Evolutionary conservation across 1,140 invertebrate species (phyloP), one percentile per base, ranked within the genome.

Genomic region (Sinella curviseta): DNA sequence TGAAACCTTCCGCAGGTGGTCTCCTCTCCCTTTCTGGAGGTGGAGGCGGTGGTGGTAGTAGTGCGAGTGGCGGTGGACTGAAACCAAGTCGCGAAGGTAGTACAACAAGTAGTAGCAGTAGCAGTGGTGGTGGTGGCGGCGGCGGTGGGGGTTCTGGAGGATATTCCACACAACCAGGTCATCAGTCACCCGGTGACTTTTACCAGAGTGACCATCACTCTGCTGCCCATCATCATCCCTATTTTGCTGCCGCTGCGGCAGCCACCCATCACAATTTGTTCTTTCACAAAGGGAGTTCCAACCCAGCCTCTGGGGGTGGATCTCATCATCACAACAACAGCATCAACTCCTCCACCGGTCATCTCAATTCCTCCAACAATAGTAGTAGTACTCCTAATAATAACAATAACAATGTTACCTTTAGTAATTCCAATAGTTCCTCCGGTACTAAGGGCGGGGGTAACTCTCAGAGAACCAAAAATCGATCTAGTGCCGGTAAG

Each of bases 1-100:
- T 94, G 80, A 94, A 94, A 86, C 93, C 93, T 24, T 90, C 87
- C 36, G 36, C 60, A 86, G 87, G 0, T 86, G 86, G 20, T 65
- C 65, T 70, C 65, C 65, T 70, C 30, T 70, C 65, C 86, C 86
- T 0, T 86, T 85, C 78, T 86, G 85, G 1, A 86, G 86, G 84
- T 87, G 86, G 83, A 87, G 86, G 85, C 84, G 84, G 83, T 80
- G 82, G 83, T 83, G 83, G 83, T 84, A 80, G 76, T 16, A 81
- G 85, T 77, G 84, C 82, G 78, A 82, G 81, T 20, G 79, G 82
- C 73, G 82, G 57, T 12, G 55, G 39, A 28, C 73, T 82, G 33
- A 84, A 84, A 70, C 78, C 82, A 48, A 81, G 80, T 82, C 82
- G 81, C 55, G 82, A 83, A 83, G 82, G 82, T 83, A 83, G 77